Evolutionary conservation across 2,113 vertebrate genomes (phyloP).

Genomic region (Caracal caracal): DNA sequence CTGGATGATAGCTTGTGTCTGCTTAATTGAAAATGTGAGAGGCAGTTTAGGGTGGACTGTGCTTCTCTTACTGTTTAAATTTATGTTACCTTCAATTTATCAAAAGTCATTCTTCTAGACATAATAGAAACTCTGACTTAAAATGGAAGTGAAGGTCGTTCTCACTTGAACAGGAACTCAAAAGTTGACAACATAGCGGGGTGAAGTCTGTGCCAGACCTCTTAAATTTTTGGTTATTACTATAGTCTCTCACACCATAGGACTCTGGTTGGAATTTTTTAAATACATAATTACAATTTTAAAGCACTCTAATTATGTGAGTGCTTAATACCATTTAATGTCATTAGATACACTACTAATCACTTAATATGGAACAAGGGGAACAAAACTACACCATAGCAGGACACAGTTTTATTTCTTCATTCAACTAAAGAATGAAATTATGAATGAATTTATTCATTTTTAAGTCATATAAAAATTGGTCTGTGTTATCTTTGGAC

Average conservation of each 20-base stretch:
- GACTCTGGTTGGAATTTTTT: conserved; percentile 39
- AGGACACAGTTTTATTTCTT: conserved; percentile 38
- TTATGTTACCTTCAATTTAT: conserved; percentile 38
- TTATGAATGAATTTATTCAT: conserved; percentile 3
- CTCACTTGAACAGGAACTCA: conserved; percentile 42
- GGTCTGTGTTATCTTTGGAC: background rate
- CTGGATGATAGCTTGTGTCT: conserved; percentile 10
- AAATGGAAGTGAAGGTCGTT: conserved; percentile 45
- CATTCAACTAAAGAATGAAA: background rate
- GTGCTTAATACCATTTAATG: conserved; percentile 59
- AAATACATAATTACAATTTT: conserved; percentile 64
- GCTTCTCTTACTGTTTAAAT: conserved; percentile 22
- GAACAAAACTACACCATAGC: background rate
- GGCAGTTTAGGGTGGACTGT: background rate
- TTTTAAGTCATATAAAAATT: conserved; percentile 19
- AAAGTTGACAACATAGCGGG: background rate
- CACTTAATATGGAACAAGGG: background rate
- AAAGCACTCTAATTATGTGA: conserved; percentile 60
- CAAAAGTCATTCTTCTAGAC: conserved; percentile 17
- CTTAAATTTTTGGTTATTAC: conserved; percentile 13
- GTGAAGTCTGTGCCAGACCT: background rate
- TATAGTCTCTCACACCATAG: conserved; percentile 31
- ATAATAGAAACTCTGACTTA: conserved; percentile 36
- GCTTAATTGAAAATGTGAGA: conserved; percentile 43
- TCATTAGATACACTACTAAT: conserved; percentile 42